Conservation (phyloP, 2,888 invertebrate species). For the Drosophila multiciliata region DNA sequence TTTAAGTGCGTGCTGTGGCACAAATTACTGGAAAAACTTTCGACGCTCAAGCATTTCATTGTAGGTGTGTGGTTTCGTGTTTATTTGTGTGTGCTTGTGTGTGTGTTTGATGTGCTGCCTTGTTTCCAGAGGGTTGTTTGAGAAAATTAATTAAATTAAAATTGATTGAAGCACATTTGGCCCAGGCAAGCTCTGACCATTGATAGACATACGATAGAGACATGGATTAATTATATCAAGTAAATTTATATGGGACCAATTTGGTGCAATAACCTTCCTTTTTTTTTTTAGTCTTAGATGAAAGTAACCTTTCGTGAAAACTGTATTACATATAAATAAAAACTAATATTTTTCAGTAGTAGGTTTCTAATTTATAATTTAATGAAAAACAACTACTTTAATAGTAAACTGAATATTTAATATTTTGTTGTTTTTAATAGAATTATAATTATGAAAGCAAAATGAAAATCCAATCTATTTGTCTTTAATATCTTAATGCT, state of each 20-base stretch:
- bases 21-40: constrained; percentile 70
- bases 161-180: constrained; percentile 66
- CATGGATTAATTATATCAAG: constrained; percentile 39
- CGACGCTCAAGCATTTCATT: constrained; percentile 52
- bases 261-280: constrained; percentile 14
- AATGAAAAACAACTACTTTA: background rate
- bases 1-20: constrained; percentile 59
- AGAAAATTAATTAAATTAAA: constrained; percentile 73
- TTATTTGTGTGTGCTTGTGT: constrained; percentile 15
- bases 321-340: background rate
- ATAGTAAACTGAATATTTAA: constrained; percentile 18
- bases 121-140: constrained; percentile 33
- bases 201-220: constrained; percentile 22
- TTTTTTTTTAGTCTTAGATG: background rate
- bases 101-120: constrained; percentile 32
- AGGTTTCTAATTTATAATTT: background rate
- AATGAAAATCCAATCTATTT: constrained; percentile 41
- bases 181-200: constrained; percentile 39
- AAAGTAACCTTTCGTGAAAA: background rate
- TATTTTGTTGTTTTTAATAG: constrained; percentile 21
- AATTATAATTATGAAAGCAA: constrained; percentile 16
- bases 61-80: constrained; percentile 37
- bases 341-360: background rate
- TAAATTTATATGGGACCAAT: constrained; percentile 37
- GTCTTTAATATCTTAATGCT: constrained; percentile 56